Conservation (phyloP, 2,888 invertebrate species). For the Sphecodes monilicornis region DNA sequence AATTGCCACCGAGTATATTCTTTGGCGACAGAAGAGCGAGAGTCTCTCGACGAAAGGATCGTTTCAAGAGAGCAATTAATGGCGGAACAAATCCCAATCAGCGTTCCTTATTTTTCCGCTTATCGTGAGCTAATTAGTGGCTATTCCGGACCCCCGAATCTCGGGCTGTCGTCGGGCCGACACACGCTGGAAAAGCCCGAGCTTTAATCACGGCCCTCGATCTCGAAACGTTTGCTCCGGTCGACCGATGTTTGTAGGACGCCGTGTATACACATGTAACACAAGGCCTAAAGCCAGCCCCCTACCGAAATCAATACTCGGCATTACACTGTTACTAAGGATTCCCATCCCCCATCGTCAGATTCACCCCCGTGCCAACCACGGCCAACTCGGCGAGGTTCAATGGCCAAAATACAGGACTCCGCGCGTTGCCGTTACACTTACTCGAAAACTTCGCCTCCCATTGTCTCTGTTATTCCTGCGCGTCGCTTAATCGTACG, state of each 20-base stretch:
- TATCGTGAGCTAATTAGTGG: slow-evolving; percentile 9
- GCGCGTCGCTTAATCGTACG: background rate
- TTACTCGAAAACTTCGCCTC: slow-evolving; percentile 2
- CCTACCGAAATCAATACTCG: slow-evolving; percentile 79
- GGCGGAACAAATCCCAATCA: slow-evolving; percentile 1
- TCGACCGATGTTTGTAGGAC: slow-evolving; percentile 74
- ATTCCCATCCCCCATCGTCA: slow-evolving; percentile 71
- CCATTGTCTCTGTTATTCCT: background rate
- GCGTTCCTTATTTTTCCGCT: slow-evolving; percentile 12
- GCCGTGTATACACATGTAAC: slow-evolving; percentile 74
- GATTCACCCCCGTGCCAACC: slow-evolving; percentile 64
- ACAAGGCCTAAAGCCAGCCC: slow-evolving; percentile 72
- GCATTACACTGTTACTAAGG: slow-evolving; percentile 78
- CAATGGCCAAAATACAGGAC: slow-evolving; percentile 59
- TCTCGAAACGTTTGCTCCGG: slow-evolving; percentile 47
- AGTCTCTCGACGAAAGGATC: background rate
- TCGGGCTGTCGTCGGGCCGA: slow-evolving; percentile 28
- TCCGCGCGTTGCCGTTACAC: background rate
- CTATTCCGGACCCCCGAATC: background rate
- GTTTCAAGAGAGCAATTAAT: slow-evolving; percentile 9
- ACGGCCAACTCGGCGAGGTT: slow-evolving; percentile 38
- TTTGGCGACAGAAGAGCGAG: background rate
- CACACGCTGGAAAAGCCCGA: slow-evolving; percentile 23
- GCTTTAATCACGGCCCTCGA: slow-evolving; percentile 40
- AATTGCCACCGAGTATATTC: background rate